A percentile compares a stretch with the other conserved stretches of the same genome.
Conservation (phyloP, 2,888 invertebrate genomes). For the Tetanocera ferruginea region DNA sequence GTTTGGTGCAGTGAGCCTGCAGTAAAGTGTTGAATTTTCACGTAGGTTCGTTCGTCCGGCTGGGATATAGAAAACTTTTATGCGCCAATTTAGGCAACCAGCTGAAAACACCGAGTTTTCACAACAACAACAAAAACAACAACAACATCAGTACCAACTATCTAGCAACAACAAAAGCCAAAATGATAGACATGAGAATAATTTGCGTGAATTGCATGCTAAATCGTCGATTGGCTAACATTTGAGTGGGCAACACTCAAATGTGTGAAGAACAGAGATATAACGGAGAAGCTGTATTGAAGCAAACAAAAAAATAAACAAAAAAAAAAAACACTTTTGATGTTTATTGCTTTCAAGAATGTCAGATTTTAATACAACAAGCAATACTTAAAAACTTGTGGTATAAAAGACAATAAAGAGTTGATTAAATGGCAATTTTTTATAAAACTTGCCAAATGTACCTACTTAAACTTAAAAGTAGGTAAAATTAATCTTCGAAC, state of each 20-base stretch:
- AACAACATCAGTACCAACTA: no score
- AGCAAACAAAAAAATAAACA: no score
- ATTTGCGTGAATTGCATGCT: constrained; percentile 16
- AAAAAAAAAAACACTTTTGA: neutral
- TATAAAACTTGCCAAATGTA: no score
- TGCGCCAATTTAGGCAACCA: neutral
- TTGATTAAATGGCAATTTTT: no score
- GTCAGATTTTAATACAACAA: no score
- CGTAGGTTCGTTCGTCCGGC: neutral
- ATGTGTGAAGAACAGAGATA: neutral
- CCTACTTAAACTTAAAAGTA: no score
- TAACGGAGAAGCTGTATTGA: neutral
- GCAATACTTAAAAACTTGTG: no score
- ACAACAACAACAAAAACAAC: neutral
- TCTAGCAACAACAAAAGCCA: neutral
- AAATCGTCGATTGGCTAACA: neutral
- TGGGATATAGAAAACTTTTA: neutral
- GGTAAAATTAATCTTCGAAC: no score
- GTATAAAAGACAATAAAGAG: no score
- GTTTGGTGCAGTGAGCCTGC: neutral
- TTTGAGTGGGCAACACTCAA: neutral
- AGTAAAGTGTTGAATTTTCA: constrained; percentile 7
- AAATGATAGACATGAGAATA: constrained; percentile 19
- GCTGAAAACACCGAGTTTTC: neutral
- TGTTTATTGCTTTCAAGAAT: no score